A percentile compares a stretch with the other conserved stretches of the same genome.
Conservation (phyloP, 2,888 invertebrate genomes). For the Atrina japonica region DNA sequence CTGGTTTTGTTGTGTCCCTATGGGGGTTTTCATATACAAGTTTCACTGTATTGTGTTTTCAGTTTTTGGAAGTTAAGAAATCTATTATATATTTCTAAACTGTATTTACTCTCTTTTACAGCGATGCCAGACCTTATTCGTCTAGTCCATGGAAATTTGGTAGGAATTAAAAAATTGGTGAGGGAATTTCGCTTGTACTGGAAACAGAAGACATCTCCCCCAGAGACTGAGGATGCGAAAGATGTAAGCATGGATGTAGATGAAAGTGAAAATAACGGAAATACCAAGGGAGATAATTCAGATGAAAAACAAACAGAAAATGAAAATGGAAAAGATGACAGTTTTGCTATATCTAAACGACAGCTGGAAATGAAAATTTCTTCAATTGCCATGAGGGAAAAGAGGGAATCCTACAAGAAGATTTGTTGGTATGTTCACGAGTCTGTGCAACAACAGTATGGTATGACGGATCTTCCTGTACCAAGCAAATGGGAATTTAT, state of each 20-base stretch:
- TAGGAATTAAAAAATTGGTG: conserved; percentile 83
- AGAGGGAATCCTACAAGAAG: conserved; percentile 83
- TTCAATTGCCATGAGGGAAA: conserved; percentile 85
- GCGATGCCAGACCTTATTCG: conserved; percentile 85
- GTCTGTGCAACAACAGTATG: conserved; percentile 83
- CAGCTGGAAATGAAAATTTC: conserved; percentile 81
- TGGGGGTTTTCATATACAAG: too few relatives aligned
- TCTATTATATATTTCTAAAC: too few relatives aligned
- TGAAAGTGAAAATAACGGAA: conserved; percentile 32
- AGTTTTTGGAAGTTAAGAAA: too few relatives aligned
- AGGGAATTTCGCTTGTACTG: conserved; percentile 85
- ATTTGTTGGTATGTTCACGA: conserved; percentile 86
- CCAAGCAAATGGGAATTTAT: conserved; percentile 84
- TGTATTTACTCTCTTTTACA: too few relatives aligned
- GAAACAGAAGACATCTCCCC: conserved; percentile 78
- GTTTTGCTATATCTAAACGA: conserved; percentile 73
- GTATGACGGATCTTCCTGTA: conserved; percentile 81
- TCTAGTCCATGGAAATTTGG: conserved; percentile 86
- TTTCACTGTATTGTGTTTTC: too few relatives aligned
- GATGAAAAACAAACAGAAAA: conserved; percentile 29
- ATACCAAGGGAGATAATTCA: conserved; percentile 3
- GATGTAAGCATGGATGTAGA: conserved; percentile 45
- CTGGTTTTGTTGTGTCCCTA: too few relatives aligned
- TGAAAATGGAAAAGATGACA: conserved; percentile 42
- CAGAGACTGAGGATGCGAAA: conserved; percentile 7